phyloP scores from a whole-genome alignment of 2,888 invertebrate species.

The Drosophila robusta region DNA sequence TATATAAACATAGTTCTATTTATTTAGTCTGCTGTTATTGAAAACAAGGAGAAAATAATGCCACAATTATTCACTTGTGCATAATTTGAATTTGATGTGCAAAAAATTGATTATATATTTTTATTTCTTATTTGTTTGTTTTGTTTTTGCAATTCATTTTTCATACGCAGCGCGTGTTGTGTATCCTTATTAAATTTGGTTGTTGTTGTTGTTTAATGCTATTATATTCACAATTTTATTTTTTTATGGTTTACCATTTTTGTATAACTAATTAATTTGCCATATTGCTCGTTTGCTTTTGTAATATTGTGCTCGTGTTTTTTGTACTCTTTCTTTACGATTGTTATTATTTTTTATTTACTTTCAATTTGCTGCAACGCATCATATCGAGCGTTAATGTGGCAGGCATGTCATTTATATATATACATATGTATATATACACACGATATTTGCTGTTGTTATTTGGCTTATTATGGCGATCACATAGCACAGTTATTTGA shows the following conservation, averaged over 20 bases:
- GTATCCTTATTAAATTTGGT: slow-evolving; percentile 13
- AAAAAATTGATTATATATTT: slow-evolving; percentile 13
- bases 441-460: slow-evolving; percentile 58
- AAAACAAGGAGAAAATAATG: slow-evolving; percentile 29
- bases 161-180: slow-evolving; percentile 29
- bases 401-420: slow-evolving; percentile 52
- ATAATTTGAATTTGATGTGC: slow-evolving; percentile 75
- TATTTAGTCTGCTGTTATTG: slow-evolving; percentile 58
- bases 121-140: slow-evolving; percentile 1
- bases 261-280: slow-evolving; percentile 78
- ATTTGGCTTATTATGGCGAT: slow-evolving; percentile 67
- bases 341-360: slow-evolving; percentile 56
- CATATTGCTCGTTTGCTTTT: slow-evolving; percentile 69
- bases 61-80: slow-evolving; percentile 78
- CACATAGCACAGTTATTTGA: slow-evolving; percentile 71
- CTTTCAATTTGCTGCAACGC: slow-evolving; percentile 72
- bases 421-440: slow-evolving; percentile 10
- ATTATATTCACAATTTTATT: background rate
- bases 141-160: slow-evolving; percentile 18
- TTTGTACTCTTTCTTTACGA: slow-evolving; percentile 10
- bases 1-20: slow-evolving; percentile 27
- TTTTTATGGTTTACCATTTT: slow-evolving; percentile 60
- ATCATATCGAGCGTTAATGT: slow-evolving; percentile 67
- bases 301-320: slow-evolving; percentile 45
- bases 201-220: slow-evolving; percentile 19